Evolutionary conservation across 2,797 vertebrate genomes (phyloP).

Genomic region (Poeciliopsis presidionis): DNA sequence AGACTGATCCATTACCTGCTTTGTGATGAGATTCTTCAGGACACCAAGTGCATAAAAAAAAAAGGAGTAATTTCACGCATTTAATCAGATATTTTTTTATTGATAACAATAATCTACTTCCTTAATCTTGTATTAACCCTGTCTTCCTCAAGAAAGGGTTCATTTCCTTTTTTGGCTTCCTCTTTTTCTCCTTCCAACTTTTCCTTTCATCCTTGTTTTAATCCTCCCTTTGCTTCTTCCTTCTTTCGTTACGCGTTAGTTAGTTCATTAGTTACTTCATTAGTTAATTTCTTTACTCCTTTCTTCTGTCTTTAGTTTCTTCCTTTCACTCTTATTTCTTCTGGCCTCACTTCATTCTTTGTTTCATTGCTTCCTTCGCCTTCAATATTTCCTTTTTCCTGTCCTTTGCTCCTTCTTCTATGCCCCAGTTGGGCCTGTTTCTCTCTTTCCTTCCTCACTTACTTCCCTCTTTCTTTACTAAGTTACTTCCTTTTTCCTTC

Average conservation of each 20-base stretch:
- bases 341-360: not conserved
- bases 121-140: no score
- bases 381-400: not conserved
- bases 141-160: not conserved
- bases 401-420: not conserved
- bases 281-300: not conserved
- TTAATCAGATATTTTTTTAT: not conserved
- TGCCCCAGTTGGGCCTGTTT: not conserved
- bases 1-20: not conserved
- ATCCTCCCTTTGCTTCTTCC: not conserved
- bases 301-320: not conserved
- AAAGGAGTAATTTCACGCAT: not conserved
- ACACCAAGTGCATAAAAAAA: not conserved
- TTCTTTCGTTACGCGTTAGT: not conserved
- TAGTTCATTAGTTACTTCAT: no score
- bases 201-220: not conserved
- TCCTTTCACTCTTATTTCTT: not conserved
- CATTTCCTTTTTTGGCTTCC: not conserved
- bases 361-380: not conserved
- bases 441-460: not conserved
- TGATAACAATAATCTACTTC: not conserved
- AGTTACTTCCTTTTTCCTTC: not conserved
- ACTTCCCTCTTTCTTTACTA: not conserved
- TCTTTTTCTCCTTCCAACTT: not conserved
- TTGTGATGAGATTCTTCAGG: not conserved